Base-by-base conservation (phyloP, 2,113 vertebrate species). In the Rhinopomastus cyanomelas region DNA sequence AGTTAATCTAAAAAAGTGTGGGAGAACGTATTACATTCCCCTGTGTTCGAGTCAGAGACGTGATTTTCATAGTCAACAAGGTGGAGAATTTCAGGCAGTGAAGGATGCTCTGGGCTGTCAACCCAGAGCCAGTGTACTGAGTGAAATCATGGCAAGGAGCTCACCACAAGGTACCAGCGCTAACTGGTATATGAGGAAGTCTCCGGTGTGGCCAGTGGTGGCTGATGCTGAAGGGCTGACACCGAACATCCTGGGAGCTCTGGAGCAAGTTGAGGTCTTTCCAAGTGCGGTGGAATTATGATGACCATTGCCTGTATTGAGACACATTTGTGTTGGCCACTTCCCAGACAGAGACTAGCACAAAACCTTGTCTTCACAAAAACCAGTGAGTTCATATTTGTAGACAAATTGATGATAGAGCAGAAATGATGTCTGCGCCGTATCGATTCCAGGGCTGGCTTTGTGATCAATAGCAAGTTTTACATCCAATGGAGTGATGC, bases 241-340 rank as follows among this genome's bases (percentile, higher is more conserved):
- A 18, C 1, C 7, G 22, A 12, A 69, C n/a, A 23, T 69, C 21
- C 49, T 49, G 10, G 51, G 7, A 46, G 34, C 19, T 66, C 56
- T 29, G 81, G 23, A 11, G 2, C 29, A 15, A 36, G 52, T 27
- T 55, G 9, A n/a, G 3, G 5, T 42, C 25, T 76, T 20, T 30
- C 19, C 0, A 0, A 13, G 13, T 6, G 5, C 14, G 29, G 42
- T 2, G 66, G 56, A 39, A 59, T 44, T 34, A 7, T 1, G 6
- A 7, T 21, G 52, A 65, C 60, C 71, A 8, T 37, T 69, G 17
- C 10, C 2, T 8, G n/a, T 22, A 5, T 37, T 53, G 34, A 62
- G 27, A 56, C 48, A 49, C 5, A 12, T 55, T 61, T 49, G 42
- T 72, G 23, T 55, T 37, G 85, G 15, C 36, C 6, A 1, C 30